Evolutionary conservation across 2,797 vertebrate genomes (phyloP).

Genomic region (Notoglanidium macrostoma): DNA sequence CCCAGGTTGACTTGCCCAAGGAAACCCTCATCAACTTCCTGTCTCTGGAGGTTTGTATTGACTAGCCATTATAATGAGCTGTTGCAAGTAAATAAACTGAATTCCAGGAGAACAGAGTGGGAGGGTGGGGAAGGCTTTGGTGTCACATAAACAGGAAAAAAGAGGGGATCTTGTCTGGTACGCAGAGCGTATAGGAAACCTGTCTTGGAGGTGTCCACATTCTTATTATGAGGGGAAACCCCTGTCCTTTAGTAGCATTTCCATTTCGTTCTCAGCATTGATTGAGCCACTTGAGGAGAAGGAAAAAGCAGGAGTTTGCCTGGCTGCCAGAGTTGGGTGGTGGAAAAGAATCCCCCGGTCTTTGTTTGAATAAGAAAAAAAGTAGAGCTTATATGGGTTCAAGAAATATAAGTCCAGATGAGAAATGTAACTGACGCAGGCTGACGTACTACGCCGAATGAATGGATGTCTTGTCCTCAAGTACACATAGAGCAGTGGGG

Average conservation of each 20-base stretch:
- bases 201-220: slow-evolving; percentile 62
- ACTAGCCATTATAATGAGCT: slow-evolving; percentile 56
- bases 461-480: slow-evolving; percentile 37
- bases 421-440: slow-evolving; percentile 62
- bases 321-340: slow-evolving; percentile 7
- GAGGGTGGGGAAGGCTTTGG: slow-evolving; percentile 37
- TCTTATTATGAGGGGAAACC: slow-evolving; percentile 47
- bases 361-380: slow-evolving; percentile 44
- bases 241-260: slow-evolving; percentile 17
- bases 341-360: slow-evolving; percentile 17
- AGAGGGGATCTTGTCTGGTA: slow-evolving; percentile 70
- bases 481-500: background rate
- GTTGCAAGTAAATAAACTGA: slow-evolving; percentile 67
- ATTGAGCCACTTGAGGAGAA: slow-evolving; percentile 9
- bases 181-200: slow-evolving; percentile 44
- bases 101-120: slow-evolving; percentile 41
- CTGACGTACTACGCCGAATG: slow-evolving; percentile 29
- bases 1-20: slow-evolving; percentile 93
- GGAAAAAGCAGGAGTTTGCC: slow-evolving; percentile 8
- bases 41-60: slow-evolving; percentile 85
- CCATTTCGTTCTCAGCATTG: slow-evolving; percentile 28
- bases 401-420: slow-evolving; percentile 37
- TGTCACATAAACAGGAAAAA: slow-evolving; percentile 38
- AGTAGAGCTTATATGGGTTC: slow-evolving; percentile 44
- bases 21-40: slow-evolving; percentile 93